These are phyloP conservation scores for Teinopalpus imperialis DNA, from an alignment of 2,888 invertebrate species.

Conservation along the genomic window DNA sequence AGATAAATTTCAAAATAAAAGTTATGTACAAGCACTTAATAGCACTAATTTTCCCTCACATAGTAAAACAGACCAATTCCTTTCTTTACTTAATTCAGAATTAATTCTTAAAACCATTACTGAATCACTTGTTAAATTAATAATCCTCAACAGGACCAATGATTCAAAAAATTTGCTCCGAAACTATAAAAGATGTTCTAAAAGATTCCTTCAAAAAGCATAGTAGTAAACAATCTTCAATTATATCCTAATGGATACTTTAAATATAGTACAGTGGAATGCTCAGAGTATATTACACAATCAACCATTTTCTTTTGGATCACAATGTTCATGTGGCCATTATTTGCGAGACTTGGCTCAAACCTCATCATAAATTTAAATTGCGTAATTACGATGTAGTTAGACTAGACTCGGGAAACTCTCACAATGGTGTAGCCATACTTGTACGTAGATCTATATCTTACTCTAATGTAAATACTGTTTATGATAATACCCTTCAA, in stretches of 20 bases:
- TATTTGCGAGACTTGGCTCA: too few species aligned
- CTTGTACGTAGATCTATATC: conserved; percentile 12
- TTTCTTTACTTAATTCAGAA: too few species aligned
- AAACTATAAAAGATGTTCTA: conserved; percentile 15
- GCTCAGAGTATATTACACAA: conserved; percentile 18
- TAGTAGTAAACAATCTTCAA: neutral
- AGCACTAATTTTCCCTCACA: too few species aligned
- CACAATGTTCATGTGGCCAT: too few species aligned
- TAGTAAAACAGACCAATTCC: too few species aligned
- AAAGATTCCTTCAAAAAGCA: conserved; percentile 12
- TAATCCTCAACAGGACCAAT: conserved; percentile 15
- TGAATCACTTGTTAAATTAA: conserved; percentile 14
- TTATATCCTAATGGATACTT: conserved; percentile 17
- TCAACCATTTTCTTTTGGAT: conserved; percentile 10
- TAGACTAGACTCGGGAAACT: conserved; percentile 8
- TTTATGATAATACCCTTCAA: too few species aligned
- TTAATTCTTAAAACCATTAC: too few species aligned
- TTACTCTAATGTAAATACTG: too few species aligned
- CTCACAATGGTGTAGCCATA: conserved; percentile 17
- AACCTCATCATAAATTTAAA: conserved; percentile 6
- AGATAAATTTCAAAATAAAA: too few species aligned
- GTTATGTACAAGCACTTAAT: too few species aligned
- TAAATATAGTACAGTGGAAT: conserved; percentile 24
- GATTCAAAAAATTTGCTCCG: conserved; percentile 12
- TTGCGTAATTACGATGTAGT: conserved; percentile 2